Base-by-base conservation (phyloP, 2,113 vertebrate genomes). In the Sialia sialis region DNA sequence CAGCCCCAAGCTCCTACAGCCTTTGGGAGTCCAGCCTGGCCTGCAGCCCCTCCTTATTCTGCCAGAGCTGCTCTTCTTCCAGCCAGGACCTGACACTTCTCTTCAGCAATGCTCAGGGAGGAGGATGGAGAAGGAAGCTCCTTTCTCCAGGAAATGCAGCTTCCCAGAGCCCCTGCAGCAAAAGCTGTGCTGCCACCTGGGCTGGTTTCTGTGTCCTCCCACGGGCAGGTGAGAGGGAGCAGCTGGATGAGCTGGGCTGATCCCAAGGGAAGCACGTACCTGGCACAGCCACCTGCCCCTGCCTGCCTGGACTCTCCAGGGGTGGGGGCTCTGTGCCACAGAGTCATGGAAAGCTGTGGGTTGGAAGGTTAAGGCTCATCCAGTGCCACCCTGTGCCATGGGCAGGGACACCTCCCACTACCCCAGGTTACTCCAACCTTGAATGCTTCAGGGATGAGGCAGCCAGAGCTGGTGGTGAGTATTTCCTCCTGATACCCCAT, bases 231-330 rank as follows among this genome's bases (percentile, higher is more conserved):
- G 82, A 75, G 80, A 9, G 10, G 64, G 76, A 89, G 54, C 58
- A 89, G 68, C 18, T 34, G 30, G 4, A 17, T 0, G 30, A 69
- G 62, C 39, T 26, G 48, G 43, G 68, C 74, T 64, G 67, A 6
- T 44, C 79, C 75, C 2, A 2, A 34, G 70, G 66, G 60, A 16
- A 66, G 17, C 44, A 36, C 3, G 2, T 55, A 36, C 52, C 76
- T 15, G 2, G 76, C 7, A 9, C 41, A 36, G 84, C 1, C 4
- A n/a, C 46, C 51, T n/a, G 21, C 66, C 48, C 0, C 1, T 0
- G 0, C 48, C 49, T 44, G 79, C 82, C 73, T 17, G 72, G 48
- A 12, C 48, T 39, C 38, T 16, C 22, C 1, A 0, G 21, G 43
- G 52, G 56, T 59, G 29, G 36, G 43, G 36, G 23, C 48, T 30